Evolutionary conservation across 1,140 invertebrate species (phyloP), one percentile per base, ranked within the genome.

Genomic region (Drosophila nikananu): DNA sequence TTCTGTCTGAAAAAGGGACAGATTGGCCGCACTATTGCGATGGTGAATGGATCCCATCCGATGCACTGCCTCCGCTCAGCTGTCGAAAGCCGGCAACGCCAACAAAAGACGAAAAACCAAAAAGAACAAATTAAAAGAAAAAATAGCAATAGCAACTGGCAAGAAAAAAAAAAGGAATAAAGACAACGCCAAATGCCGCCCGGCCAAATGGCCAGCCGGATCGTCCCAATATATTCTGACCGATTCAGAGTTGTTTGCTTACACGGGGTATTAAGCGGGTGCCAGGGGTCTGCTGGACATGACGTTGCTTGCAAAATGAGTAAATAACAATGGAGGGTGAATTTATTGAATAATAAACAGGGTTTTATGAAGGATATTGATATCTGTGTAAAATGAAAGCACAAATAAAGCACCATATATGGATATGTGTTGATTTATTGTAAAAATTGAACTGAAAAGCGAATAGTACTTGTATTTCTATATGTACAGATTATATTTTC

Each of bases 151-250:
- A 63, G 32, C 63, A 63, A 39, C 63, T 25, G 75, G 8, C 41
- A 37, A 62, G 1, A 13, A 15, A 19, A 25, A 25, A 27, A 65
- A 35, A 65, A 15, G 57, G 21, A 46, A 46, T 17, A 46, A 70
- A 67, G 66, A 70, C 62, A 44, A 41, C 62, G 37, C 46, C 66
- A 81, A 86, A 86, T 86, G 83, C 63, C 81, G 81, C 54, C 52
- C 58, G 81, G 82, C 77, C 82, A 84, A 84, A 83, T 73, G 75
- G 81, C 76, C 80, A 83, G 65, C 64, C 66, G 44, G 25, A 58
- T 77, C 68, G 60, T 44, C 59, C 48, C 42, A 46, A 44, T 60
- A 39, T 27, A 52, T 32, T 44, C 23, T 30, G 15, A 30, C 25
- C 52, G 51, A 46, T 39, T 68, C 68, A 70, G 44, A 72, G n/a